These are phyloP conservation scores for Habrosyne pyritoides DNA, from an alignment of 2,888 invertebrate genomes.

Conservation along the genomic window DNA sequence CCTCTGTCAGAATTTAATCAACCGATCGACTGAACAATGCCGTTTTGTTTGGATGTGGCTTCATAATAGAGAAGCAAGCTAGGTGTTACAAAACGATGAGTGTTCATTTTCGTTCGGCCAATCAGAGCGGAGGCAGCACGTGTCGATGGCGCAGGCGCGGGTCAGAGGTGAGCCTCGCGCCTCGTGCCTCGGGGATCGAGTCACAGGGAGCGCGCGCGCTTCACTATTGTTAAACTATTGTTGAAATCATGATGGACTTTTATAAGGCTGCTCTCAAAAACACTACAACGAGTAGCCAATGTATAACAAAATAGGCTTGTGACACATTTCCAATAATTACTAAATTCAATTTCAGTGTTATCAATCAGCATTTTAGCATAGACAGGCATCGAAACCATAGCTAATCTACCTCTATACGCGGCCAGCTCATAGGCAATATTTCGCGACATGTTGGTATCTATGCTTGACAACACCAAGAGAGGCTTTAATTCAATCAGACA, in stretches of 20 bases:
- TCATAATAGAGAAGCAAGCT: slow-evolving; percentile 34
- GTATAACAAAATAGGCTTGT: background rate
- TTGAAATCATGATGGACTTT: slow-evolving; percentile 9
- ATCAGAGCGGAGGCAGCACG: slow-evolving; percentile 73
- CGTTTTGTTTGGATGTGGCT: slow-evolving; percentile 30
- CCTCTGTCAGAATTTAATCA: slow-evolving; percentile 4
- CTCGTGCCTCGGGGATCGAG: slow-evolving; percentile 43
- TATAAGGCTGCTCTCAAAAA: background rate
- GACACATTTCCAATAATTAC: background rate
- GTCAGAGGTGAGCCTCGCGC: slow-evolving; percentile 69
- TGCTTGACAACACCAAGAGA: slow-evolving; percentile 46
- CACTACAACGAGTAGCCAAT: background rate
- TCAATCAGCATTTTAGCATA: background rate
- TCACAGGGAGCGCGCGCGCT: slow-evolving; percentile 27
- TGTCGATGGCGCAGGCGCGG: slow-evolving; percentile 53
- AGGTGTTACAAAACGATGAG: slow-evolving; percentile 65
- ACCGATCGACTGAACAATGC: slow-evolving; percentile 26
- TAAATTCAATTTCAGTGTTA: background rate
- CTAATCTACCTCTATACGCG: slow-evolving; percentile 38
- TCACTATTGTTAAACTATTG: slow-evolving; percentile 45
- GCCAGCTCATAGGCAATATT: slow-evolving; percentile 20
- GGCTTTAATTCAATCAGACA: slow-evolving; percentile 62
- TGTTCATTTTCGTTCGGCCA: slow-evolving; percentile 64
- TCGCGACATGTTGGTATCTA: slow-evolving; percentile 47
- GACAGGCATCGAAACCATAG: slow-evolving; percentile 22